Percentiles rank a stretch among this genome's conserved stretches.
Evolutionary conservation across 2,113 vertebrate species (phyloP).

Genomic region (Eptesicus fuscus): DNA sequence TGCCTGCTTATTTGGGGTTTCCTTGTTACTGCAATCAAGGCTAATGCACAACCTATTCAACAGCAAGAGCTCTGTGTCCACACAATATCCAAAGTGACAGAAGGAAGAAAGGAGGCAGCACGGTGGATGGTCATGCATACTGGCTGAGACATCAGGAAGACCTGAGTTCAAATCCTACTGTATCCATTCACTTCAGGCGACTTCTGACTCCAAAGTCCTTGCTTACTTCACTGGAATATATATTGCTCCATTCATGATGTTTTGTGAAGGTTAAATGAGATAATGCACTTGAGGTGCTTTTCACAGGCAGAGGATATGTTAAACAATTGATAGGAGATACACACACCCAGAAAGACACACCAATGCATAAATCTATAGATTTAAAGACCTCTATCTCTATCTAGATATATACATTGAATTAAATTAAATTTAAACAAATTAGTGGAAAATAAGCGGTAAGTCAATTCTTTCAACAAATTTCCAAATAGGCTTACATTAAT

Average conservation of each 20-base stretch:
- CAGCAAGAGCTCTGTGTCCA: neutral
- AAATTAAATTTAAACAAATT: neutral
- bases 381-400: neutral
- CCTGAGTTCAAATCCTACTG: neutral
- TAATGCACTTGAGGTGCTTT: neutral
- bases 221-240: neutral
- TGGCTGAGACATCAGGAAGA: neutral
- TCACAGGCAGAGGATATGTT: neutral
- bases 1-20: neutral
- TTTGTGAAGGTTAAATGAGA: neutral
- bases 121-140: accelerated
- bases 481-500: neutral
- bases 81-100: neutral
- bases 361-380: neutral
- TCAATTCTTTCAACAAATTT: neutral
- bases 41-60: neutral
- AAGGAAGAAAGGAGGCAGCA: neutral
- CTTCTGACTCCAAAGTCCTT: neutral
- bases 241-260: neutral
- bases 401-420: neutral
- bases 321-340: neutral
- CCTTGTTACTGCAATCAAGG: neutral
- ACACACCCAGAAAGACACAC: neutral
- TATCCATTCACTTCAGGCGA: neutral
- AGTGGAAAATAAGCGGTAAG: neutral